Conservation (phyloP, 2,797 vertebrate genomes). For the Phylloscopus collybita region DNA sequence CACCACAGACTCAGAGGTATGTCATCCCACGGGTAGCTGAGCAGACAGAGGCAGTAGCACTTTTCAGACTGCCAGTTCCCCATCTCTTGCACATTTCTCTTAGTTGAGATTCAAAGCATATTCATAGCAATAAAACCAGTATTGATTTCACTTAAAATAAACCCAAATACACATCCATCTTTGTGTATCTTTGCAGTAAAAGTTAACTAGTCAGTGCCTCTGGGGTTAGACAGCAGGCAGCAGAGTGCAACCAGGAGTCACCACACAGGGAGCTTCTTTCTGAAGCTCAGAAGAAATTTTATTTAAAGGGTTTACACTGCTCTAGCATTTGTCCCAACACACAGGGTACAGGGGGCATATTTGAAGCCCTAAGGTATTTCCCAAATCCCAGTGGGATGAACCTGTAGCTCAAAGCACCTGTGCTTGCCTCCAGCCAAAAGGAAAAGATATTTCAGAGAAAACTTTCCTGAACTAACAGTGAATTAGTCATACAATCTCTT, state of each 20-base stretch:
- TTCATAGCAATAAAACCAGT: not conserved
- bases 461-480: not conserved
- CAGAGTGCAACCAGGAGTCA: not conserved
- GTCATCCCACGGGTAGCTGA: not conserved
- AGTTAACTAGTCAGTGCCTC: not conserved
- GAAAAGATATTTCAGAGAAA: not conserved
- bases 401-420: not conserved
- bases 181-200: not conserved
- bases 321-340: not conserved
- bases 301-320: not conserved
- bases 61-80: not conserved
- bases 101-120: not conserved
- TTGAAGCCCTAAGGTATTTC: not conserved
- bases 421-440: not conserved
- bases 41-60: not conserved
- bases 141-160: not conserved
- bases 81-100: not conserved
- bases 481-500: not conserved
- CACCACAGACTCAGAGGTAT: fast-evolving
- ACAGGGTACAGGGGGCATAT: not conserved
- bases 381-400: not conserved
- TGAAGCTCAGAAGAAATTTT: not conserved
- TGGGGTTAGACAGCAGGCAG: fast-evolving
- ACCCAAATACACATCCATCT: not conserved
- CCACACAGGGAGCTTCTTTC: fast-evolving